phyloP scores from a whole-genome alignment of 2,888 invertebrate species.

The Lasioglossum lativentre region DNA sequence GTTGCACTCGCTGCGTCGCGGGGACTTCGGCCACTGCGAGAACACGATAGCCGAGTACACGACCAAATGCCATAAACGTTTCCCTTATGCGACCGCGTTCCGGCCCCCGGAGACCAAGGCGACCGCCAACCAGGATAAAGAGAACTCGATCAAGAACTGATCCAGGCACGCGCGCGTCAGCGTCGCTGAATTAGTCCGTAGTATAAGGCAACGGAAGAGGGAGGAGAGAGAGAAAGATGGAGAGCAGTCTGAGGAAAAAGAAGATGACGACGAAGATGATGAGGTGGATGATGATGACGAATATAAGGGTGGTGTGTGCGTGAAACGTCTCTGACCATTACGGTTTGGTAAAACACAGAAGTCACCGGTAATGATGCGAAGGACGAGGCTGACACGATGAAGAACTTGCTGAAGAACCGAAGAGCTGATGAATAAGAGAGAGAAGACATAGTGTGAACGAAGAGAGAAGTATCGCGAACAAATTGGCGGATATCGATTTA shows the following conservation, averaged over 20 bases:
- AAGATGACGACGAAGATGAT: background rate
- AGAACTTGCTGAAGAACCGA: background rate
- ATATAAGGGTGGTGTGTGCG: background rate
- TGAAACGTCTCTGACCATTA: conserved; percentile 47
- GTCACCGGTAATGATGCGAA: background rate
- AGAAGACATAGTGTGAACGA: conserved; percentile 46
- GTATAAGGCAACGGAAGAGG: conserved; percentile 63
- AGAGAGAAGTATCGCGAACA: conserved; percentile 45
- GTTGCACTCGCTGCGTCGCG: conserved; percentile 90
- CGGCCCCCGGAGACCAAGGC: conserved; percentile 77
- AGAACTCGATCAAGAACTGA: conserved; percentile 81
- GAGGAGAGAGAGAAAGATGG: conserved; percentile 1
- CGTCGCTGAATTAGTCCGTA: conserved; percentile 70
- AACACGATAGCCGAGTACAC: conserved; percentile 88
- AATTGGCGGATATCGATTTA: conserved; percentile 63
- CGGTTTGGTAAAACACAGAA: conserved; percentile 24
- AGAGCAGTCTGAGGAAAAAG: background rate
- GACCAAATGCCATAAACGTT: conserved; percentile 89
- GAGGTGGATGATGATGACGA: background rate
- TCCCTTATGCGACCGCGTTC: conserved; percentile 93
- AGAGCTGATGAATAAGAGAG: background rate
- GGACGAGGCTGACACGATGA: background rate
- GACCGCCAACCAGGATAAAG: conserved; percentile 79
- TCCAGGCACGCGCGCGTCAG: conserved; percentile 74
- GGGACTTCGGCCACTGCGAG: conserved; percentile 92